A percentile compares a stretch with the other conserved stretches of the same genome.
Conservation (phyloP, 1,140 invertebrate species). For the Akabosia matsudoensis region DNA sequence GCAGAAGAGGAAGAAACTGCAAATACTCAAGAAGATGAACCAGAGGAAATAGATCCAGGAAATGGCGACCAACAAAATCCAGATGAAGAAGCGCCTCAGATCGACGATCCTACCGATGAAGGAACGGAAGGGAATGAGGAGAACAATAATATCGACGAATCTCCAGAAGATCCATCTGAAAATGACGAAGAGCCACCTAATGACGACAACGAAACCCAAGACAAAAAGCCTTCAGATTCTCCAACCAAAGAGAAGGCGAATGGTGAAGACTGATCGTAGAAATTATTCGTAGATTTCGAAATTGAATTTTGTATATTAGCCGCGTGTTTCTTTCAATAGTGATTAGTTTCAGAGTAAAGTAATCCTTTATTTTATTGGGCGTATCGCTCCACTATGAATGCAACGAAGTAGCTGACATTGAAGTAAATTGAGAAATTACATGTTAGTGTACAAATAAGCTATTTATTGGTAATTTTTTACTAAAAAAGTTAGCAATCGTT, state of each 20-base stretch:
- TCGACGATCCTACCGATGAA: neutral
- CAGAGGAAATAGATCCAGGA: neutral
- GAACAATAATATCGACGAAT: neutral
- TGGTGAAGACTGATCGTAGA: neutral
- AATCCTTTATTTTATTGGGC: neutral
- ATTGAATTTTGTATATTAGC: too few relatives aligned
- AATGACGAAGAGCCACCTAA: neutral
- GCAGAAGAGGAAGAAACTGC: neutral
- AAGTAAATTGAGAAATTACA: neutral
- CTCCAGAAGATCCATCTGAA: neutral
- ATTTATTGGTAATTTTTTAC: too few relatives aligned
- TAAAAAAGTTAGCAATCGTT: too few relatives aligned
- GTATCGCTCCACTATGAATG: neutral
- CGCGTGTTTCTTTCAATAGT: too few relatives aligned
- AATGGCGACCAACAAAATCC: neutral
- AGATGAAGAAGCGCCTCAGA: neutral
- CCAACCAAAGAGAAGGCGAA: neutral
- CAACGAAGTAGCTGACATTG: neutral
- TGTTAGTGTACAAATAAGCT: too few relatives aligned
- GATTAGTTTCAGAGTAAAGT: neutral
- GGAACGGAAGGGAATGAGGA: neutral
- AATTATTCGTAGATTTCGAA: too few relatives aligned
- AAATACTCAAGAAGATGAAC: slow-evolving; percentile 1
- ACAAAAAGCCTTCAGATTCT: neutral
- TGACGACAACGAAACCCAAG: neutral